Evolutionary conservation across 2,797 vertebrate genomes (phyloP).

Genomic region (Euphonia xanthogaster): DNA sequence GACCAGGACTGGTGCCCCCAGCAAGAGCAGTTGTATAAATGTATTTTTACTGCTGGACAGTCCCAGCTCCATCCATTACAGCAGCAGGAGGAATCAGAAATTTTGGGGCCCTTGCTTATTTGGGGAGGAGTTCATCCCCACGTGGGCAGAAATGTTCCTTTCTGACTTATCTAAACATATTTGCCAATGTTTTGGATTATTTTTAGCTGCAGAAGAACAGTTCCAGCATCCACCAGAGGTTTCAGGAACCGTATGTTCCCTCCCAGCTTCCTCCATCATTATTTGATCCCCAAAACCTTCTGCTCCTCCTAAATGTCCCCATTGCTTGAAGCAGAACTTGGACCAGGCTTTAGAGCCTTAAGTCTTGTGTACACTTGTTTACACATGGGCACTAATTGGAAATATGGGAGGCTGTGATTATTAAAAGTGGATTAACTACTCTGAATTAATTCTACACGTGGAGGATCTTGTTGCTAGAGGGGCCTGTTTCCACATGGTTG

Average conservation of each 20-base stretch:
- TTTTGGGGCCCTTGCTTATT: not conserved
- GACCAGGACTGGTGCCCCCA: not conserved
- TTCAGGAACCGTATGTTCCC: not conserved
- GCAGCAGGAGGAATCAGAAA: not conserved
- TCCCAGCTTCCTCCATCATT: not conserved
- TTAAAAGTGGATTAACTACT: constrained; percentile 36
- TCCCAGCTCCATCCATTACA: not conserved
- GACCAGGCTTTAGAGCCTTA: not conserved
- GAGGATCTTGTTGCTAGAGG: not conserved
- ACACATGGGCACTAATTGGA: not conserved
- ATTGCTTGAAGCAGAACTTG: not conserved
- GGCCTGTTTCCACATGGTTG: not conserved
- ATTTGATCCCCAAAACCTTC: not conserved
- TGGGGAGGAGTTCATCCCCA: not conserved
- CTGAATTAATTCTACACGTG: constrained; percentile 17
- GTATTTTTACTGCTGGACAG: not conserved
- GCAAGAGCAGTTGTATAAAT: not conserved
- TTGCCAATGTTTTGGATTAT: not conserved
- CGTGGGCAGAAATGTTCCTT: not conserved
- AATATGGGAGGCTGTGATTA: not conserved
- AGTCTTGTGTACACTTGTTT: not conserved
- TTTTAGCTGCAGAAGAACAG: not conserved
- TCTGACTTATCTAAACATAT: not conserved
- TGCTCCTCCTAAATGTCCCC: not conserved
- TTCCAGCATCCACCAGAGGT: not conserved